phyloP scores from a whole-genome alignment of 2,888 invertebrate species.

The Eulithis prunata region DNA sequence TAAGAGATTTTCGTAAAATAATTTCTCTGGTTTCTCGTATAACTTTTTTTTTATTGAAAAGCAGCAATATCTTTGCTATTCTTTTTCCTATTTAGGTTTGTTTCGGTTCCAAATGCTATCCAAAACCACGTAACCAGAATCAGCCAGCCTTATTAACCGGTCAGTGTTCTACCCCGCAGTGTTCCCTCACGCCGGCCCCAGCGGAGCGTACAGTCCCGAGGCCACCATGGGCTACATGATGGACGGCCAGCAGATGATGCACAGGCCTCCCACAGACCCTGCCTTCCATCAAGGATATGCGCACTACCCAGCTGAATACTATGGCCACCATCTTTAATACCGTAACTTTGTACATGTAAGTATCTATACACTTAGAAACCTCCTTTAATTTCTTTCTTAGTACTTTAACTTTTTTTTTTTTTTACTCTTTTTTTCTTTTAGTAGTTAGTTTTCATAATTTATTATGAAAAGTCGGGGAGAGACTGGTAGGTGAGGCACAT shows the following conservation, averaged over 20 bases:
- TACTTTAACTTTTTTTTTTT: no score
- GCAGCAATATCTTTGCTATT: background rate
- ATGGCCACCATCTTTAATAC: constrained; percentile 96
- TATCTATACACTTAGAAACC: constrained; percentile 33
- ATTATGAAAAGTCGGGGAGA: no score
- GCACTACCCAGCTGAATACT: constrained; percentile 96
- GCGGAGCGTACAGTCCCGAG: constrained; percentile 98
- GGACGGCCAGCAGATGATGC: constrained; percentile 99
- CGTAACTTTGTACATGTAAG: constrained; percentile 77
- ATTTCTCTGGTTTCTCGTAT: no score
- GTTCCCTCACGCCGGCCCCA: constrained; percentile 97
- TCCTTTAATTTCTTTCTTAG: no score
- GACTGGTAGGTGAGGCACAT: no score
- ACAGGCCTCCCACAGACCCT: constrained; percentile 96
- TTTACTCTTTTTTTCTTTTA: no score
- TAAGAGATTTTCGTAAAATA: no score
- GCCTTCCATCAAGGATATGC: constrained; percentile 97
- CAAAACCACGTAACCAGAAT: constrained; percentile 36
- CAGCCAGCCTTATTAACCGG: constrained; percentile 76
- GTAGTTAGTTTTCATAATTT: no score
- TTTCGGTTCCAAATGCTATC: constrained; percentile 8
- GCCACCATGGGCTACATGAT: constrained; percentile 98
- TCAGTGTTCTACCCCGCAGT: constrained; percentile 87
- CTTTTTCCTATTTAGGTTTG: background rate
- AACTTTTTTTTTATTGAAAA: no score